phyloP scores from a whole-genome alignment of 2,888 invertebrate genomes.

The Idaea biselata region DNA sequence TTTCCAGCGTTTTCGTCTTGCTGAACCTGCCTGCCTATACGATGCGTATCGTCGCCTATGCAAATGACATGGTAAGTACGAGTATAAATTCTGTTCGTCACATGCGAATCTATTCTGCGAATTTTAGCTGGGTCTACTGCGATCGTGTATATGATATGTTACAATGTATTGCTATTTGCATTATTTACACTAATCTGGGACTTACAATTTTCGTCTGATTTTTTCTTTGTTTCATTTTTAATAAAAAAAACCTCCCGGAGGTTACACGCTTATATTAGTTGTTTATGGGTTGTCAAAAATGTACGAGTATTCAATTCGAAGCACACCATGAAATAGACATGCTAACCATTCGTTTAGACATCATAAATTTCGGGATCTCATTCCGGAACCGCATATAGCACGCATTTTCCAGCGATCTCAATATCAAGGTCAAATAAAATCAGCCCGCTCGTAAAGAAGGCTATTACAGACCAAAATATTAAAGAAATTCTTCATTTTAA shows the following conservation, averaged over 20 bases:
- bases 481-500: too few species aligned
- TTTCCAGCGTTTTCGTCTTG: slow-evolving; percentile 88
- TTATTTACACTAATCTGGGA: slow-evolving; percentile 3
- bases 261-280: background rate
- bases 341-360: background rate
- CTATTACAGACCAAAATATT: background rate
- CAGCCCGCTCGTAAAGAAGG: background rate
- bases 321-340: background rate
- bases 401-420: background rate
- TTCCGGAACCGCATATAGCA: background rate
- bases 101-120: slow-evolving; percentile 8
- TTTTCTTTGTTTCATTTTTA: background rate
- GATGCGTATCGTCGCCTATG: slow-evolving; percentile 83
- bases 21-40: slow-evolving; percentile 89
- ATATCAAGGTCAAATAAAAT: background rate
- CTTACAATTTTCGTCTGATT: background rate
- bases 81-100: slow-evolving; percentile 27
- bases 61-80: slow-evolving; percentile 73
- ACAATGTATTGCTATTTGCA: background rate
- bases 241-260: background rate
- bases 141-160: slow-evolving; percentile 4
- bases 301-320: background rate
- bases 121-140: background rate
- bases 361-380: background rate
- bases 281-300: background rate